Evolutionary conservation across 2,113 vertebrate species (phyloP).

Genomic region (Abramis brama): DNA sequence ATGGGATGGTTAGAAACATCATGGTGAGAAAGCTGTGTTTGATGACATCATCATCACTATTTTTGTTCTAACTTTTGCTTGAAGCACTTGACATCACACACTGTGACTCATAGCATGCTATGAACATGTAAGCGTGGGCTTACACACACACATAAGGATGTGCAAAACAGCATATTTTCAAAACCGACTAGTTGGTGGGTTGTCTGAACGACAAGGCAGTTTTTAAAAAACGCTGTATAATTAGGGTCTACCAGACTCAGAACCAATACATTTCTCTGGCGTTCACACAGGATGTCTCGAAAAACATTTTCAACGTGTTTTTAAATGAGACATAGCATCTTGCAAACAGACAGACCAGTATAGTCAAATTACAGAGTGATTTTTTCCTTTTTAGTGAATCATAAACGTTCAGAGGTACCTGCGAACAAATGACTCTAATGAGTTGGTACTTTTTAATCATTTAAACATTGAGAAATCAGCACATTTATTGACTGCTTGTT

Average conservation of each 20-base stretch:
- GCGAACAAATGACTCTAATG: background rate
- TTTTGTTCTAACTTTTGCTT: slow-evolving; percentile 39
- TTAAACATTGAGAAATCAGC: background rate
- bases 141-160: slow-evolving; percentile 11
- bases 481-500: background rate
- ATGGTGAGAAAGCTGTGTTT: slow-evolving; percentile 1
- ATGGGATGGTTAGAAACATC: background rate
- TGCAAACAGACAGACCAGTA: background rate
- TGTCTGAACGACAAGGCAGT: background rate
- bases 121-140: background rate
- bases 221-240: background rate
- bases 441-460: background rate
- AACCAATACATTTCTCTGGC: background rate
- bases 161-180: background rate
- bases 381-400: background rate
- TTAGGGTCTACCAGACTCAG: background rate
- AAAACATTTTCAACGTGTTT: background rate
- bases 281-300: background rate
- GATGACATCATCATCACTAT: slow-evolving; percentile 45
- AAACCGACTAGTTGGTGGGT: background rate
- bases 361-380: background rate
- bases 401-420: no score
- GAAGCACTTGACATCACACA: slow-evolving; percentile 32
- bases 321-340: background rate
- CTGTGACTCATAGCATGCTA: slow-evolving; percentile 30